Conservation (phyloP, 2,888 invertebrate species). For the Meta bourneti region DNA sequence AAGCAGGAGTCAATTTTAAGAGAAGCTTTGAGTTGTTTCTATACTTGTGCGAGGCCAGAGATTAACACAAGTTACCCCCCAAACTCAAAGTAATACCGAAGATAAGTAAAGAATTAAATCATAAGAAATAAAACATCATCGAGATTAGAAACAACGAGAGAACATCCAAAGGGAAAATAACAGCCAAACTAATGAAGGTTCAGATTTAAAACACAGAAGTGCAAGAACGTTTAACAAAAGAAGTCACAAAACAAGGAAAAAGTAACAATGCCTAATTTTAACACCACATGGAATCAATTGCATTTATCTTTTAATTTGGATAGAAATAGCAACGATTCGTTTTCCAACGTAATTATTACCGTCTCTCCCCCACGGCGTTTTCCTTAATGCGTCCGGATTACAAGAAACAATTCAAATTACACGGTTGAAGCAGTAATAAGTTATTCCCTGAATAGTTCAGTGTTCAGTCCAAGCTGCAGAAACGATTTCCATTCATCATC, state of each 20-base stretch:
- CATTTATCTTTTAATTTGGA: conserved; percentile 22
- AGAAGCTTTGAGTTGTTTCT: no score
- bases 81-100: no score
- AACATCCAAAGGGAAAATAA: no score
- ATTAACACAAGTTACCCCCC: no score
- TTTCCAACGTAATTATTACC: conserved; percentile 22
- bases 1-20: no score
- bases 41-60: no score
- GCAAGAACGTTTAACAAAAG: no score
- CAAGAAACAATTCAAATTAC: conserved; percentile 56
- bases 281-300: conserved; percentile 2
- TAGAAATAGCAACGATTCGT: conserved; percentile 17
- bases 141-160: no score
- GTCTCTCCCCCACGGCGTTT: background rate
- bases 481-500: conserved; percentile 52
- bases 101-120: no score
- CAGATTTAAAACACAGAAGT: no score
- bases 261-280: background rate
- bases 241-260: background rate
- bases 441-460: conserved; percentile 19
- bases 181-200: no score
- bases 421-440: conserved; percentile 13
- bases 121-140: no score
- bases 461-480: background rate
- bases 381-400: conserved; percentile 14